A percentile compares a stretch with the other conserved stretches of the same genome.
Conservation (phyloP, 2,113 vertebrate genomes). For the Sciurus niger region DNA sequence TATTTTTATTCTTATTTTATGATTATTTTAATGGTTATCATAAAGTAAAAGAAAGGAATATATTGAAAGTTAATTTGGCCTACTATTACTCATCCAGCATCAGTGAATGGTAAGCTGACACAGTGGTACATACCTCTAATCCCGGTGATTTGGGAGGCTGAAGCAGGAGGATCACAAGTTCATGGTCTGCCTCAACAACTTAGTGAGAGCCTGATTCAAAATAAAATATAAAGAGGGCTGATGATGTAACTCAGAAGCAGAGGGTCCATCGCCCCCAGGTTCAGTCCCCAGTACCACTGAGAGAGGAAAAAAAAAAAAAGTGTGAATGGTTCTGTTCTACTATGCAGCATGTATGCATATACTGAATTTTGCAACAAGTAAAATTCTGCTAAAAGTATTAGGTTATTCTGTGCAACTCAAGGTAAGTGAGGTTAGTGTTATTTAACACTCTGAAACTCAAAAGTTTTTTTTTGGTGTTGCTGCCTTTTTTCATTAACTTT, state of each 20-base stretch:
- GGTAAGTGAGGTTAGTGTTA: background rate
- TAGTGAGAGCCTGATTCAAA: too few relatives aligned
- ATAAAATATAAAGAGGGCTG: too few relatives aligned
- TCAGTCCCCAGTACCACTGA: too few relatives aligned
- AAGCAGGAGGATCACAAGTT: too few relatives aligned
- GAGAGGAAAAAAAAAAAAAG: background rate
- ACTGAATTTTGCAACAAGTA: background rate
- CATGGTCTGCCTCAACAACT: too few relatives aligned
- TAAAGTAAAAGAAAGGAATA: background rate
- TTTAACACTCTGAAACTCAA: background rate
- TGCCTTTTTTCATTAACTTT: background rate
- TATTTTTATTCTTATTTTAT: background rate
- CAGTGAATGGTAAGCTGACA: background rate
- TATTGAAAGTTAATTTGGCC: background rate
- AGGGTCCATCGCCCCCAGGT: too few relatives aligned
- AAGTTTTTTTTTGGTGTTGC: background rate
- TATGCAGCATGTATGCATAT: background rate
- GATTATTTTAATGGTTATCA: background rate
- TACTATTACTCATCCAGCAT: background rate
- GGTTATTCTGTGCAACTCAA: background rate
- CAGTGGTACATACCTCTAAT: too few relatives aligned
- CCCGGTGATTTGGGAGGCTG: too few relatives aligned
- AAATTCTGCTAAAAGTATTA: background rate
- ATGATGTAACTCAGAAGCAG: too few relatives aligned
- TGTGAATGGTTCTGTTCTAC: background rate